phyloP scores from a whole-genome alignment of 2,797 vertebrate genomes.

The Darevskia mixta region DNA sequence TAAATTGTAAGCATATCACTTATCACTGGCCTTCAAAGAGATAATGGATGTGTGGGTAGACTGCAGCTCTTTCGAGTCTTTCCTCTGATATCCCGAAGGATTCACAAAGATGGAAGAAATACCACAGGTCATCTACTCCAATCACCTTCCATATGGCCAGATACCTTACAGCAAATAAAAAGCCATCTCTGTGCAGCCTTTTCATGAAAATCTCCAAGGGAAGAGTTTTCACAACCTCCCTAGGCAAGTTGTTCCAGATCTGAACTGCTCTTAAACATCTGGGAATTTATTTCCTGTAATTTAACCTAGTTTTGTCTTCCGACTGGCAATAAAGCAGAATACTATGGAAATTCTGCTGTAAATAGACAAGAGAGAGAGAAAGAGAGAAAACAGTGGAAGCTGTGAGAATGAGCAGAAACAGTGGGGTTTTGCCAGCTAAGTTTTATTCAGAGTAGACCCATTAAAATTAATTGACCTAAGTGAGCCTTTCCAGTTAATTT shows the following conservation, averaged over 20 bases:
- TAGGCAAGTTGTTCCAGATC: not conserved
- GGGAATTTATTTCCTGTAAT: not conserved
- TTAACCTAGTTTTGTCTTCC: constrained; percentile 13
- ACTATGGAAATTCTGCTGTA: not conserved
- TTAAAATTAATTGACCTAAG: too few relatives aligned
- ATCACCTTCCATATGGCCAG: constrained; percentile 9
- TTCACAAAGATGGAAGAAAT: constrained; percentile 17
- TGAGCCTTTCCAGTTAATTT: too few relatives aligned
- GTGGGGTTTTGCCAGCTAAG: not conserved
- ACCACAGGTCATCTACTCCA: constrained; percentile 4
- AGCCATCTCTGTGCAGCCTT: not conserved
- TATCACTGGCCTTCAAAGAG: not conserved
- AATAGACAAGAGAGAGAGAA: not conserved
- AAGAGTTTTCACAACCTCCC: not conserved
- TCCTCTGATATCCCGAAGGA: not conserved
- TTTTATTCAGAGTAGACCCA: too few relatives aligned
- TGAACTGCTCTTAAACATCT: constrained; percentile 4
- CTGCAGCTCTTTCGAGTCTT: not conserved
- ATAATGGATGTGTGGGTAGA: not conserved
- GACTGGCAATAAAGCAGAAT: not conserved
- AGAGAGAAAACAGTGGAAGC: not conserved
- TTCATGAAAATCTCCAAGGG: constrained; percentile 5
- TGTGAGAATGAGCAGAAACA: not conserved
- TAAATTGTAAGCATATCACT: not conserved
- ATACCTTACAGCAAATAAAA: constrained; percentile 21